phyloP scores from a whole-genome alignment of 2,797 vertebrate genomes.

The Avahi laniger region DNA sequence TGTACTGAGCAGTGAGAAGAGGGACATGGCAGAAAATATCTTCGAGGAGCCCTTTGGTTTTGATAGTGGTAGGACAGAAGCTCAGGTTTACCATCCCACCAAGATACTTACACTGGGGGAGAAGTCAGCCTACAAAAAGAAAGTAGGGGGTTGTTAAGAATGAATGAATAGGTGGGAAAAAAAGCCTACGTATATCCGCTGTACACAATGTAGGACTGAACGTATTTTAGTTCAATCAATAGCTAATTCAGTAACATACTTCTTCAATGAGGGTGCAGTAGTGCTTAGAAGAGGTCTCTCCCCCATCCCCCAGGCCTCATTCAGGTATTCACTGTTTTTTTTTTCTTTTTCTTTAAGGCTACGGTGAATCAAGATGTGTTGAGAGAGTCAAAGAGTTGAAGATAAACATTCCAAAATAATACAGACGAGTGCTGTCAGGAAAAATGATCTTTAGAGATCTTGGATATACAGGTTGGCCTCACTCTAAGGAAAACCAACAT shows the following conservation, averaged over 20 bases:
- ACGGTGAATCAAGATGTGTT: not conserved
- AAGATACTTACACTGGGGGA: not conserved
- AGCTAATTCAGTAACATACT: not conserved
- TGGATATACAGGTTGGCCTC: not conserved
- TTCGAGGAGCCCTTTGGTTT: not conserved
- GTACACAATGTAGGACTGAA: not conserved
- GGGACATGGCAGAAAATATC: not conserved
- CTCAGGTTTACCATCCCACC: not conserved
- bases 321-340: not conserved
- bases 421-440: not conserved
- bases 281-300: not conserved
- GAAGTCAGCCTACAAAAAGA: not conserved
- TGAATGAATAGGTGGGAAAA: not conserved
- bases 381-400: not conserved
- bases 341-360: not conserved
- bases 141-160: not conserved
- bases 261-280: not conserved
- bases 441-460: not conserved
- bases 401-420: not conserved
- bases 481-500: not conserved
- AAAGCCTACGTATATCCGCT: not conserved
- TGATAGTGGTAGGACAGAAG: not conserved
- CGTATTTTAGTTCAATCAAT: not conserved
- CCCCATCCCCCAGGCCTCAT: not conserved
- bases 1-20: not conserved